Evolutionary conservation across 2,113 vertebrate species (phyloP).

Genomic region (Rhea pennata): DNA sequence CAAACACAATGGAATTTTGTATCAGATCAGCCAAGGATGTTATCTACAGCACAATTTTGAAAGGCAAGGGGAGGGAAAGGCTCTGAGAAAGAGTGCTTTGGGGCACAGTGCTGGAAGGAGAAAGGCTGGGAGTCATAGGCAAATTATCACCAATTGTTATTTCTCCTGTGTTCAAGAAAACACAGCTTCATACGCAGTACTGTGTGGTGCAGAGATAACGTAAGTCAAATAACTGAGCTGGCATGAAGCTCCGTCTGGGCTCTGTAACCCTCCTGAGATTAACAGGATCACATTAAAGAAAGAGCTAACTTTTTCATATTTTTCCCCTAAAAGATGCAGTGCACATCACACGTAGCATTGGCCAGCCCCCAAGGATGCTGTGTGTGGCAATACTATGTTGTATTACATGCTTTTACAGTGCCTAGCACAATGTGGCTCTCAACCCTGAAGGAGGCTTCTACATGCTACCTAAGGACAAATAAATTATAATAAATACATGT

Average conservation of each 20-base stretch:
- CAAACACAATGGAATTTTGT: neutral
- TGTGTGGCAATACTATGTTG: neutral
- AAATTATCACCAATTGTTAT: neutral
- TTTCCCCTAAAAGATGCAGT: neutral
- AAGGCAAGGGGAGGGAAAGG: neutral
- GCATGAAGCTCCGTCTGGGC: neutral
- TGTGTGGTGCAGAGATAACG: neutral
- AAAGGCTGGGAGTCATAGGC: neutral
- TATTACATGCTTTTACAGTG: neutral
- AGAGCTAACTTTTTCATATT: neutral
- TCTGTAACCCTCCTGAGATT: neutral
- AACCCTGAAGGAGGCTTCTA: neutral
- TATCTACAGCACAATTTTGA: neutral
- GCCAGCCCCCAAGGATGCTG: neutral
- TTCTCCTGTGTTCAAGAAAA: neutral
- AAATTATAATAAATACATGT: neutral
- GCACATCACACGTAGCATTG: neutral
- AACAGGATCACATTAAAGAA: neutral
- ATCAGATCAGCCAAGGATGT: neutral
- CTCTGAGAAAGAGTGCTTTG: neutral
- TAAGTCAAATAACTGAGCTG: neutral
- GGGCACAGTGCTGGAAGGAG: neutral
- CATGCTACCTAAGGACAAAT: slow-evolving; percentile 17
- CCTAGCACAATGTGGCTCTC: neutral
- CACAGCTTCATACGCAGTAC: neutral